These are phyloP conservation scores for Melanotaenia nigrans DNA, from an alignment of 2,797 vertebrate genomes.

Conservation along the genomic window DNA sequence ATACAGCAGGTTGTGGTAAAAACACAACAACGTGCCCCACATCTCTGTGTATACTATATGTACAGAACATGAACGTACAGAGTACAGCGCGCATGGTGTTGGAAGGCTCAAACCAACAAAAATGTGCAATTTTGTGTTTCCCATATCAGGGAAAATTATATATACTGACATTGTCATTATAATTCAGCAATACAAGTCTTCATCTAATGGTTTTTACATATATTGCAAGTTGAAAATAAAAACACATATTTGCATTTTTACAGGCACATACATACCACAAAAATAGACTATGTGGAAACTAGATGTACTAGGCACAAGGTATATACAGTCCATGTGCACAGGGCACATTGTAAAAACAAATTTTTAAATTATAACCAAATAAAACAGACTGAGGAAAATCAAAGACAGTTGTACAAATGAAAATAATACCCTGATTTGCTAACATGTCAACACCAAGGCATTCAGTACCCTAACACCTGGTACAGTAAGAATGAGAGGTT, in stretches of 20 bases:
- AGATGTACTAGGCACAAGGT: constrained; percentile 87
- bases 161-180: constrained; percentile 85
- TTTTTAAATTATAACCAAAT: constrained; percentile 54
- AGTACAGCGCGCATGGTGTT: constrained; percentile 81
- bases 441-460: constrained; percentile 85
- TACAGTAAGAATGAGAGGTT: constrained; percentile 75
- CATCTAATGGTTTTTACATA: constrained; percentile 79
- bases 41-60: constrained; percentile 74
- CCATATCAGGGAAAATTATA: constrained; percentile 81
- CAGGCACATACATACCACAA: constrained; percentile 86
- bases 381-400: constrained; percentile 58
- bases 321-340: constrained; percentile 85
- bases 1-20: constrained; percentile 75
- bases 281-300: constrained; percentile 87
- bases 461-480: constrained; percentile 78
- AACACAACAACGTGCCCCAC: constrained; percentile 77
- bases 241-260: constrained; percentile 84
- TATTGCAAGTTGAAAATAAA: constrained; percentile 84
- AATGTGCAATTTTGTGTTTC: constrained; percentile 86
- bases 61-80: constrained; percentile 79
- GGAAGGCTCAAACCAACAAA: constrained; percentile 84
- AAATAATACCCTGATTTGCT: constrained; percentile 86
- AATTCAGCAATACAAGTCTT: constrained; percentile 81
- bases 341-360: constrained; percentile 81
- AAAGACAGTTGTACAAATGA: constrained; percentile 74